These are phyloP conservation scores for Natator depressus DNA, from an alignment of 2,113 vertebrate genomes.

Conservation along the genomic window DNA sequence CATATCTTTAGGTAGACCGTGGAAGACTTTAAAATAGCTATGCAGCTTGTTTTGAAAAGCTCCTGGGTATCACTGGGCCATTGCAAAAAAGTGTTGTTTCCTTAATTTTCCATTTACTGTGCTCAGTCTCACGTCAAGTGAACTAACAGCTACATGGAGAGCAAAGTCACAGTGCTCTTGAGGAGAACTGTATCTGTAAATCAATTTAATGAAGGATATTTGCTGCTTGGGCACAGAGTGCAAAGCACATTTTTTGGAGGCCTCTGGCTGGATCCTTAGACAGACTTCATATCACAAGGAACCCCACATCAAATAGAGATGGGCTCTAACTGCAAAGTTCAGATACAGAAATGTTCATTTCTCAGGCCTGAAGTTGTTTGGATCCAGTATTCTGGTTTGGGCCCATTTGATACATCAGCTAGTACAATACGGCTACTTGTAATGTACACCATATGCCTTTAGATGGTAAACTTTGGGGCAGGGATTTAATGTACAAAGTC, in stretches of 20 bases:
- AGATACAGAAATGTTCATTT: neutral
- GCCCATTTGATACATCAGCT: rapidly evolving
- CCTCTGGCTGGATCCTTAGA: neutral
- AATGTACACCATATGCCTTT: neutral
- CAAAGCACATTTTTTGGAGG: neutral
- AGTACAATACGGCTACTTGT: neutral
- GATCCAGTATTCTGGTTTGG: neutral
- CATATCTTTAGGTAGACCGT: neutral
- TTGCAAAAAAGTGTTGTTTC: neutral
- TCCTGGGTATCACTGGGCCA: neutral
- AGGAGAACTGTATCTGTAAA: neutral
- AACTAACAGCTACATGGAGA: neutral
- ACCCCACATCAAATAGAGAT: neutral
- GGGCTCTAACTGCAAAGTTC: neutral
- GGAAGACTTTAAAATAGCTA: neutral
- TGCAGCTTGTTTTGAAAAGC: neutral
- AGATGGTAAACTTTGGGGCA: neutral
- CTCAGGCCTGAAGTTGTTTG: rapidly evolving
- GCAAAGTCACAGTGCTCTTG: slow-evolving; percentile 20
- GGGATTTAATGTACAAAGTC: neutral
- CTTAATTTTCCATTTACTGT: neutral
- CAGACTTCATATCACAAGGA: neutral
- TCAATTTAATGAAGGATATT: neutral
- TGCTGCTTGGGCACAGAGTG: neutral
- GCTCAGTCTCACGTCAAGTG: neutral